Base-by-base conservation (phyloP, 2,113 vertebrate species). In the Sardina pilchardus region DNA sequence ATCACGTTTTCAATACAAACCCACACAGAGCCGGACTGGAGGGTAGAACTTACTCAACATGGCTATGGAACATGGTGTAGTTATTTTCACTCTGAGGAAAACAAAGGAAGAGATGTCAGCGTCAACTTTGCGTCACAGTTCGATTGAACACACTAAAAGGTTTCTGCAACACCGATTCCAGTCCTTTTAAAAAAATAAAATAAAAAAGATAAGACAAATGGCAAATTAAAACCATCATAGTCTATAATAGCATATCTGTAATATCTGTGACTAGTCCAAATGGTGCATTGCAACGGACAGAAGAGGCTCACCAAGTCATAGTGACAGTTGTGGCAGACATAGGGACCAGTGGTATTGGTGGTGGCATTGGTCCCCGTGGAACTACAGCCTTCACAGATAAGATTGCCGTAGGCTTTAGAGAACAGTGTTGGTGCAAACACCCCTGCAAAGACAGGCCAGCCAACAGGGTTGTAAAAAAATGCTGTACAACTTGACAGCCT, bases 401-500 rank as follows among this genome's bases (percentile, higher is more conserved):
- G 88, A 90, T 94, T 96, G 56, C 97, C 96, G 0, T 97, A 98
- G 1, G 96, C 96, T 93, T 98, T 98, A 88, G 97, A 97, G 92
- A 98, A 98, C 43, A 98, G 91, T 0, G 97, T 97, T 0, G 96
- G 97, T 8, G 97, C 96, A 84, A 98, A 97, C 59, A 96, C 96
- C 30, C 97, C 97, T 98, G 92, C 0, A 16, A 71, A 19, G 78
- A 16, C 30, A 75, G 4, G 24, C 19, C 67, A 39, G 30, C 39
- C 5, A 36, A 81, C 36, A 47, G 17, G 7, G 81, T 45, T 45
- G 81, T 81, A 53, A 82, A 30, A 30, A 53, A 30, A 30, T 14
- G 63, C 12, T 71, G 26, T 10, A 30, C 63, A 71, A 34, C 8
- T 6, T 34, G 8, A 34, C 56, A n/a, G 26, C 63, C 3, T 71